These are phyloP conservation scores for Cheirogaleus major DNA, from an alignment of 2,797 vertebrate genomes.

Conservation along the genomic window DNA sequence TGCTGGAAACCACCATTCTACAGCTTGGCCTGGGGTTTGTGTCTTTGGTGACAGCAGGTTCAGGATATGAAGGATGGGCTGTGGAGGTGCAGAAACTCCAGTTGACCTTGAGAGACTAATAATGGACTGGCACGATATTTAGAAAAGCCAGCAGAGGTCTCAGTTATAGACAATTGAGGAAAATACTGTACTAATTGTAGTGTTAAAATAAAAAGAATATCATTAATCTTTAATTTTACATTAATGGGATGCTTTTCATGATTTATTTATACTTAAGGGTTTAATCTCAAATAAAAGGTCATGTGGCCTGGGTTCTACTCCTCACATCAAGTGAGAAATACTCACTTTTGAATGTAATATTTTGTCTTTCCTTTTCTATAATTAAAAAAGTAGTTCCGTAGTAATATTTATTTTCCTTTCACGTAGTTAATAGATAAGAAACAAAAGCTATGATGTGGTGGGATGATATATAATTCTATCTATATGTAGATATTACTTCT, in stretches of 20 bases:
- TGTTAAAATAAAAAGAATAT: background rate
- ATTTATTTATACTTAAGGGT: background rate
- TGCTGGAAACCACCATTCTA: constrained; percentile 78
- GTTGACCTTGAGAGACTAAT: background rate
- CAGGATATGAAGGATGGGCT: background rate
- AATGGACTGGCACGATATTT: background rate
- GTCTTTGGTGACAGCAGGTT: constrained; percentile 76
- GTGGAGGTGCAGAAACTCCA: background rate
- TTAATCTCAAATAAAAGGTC: background rate
- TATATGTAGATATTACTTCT: background rate
- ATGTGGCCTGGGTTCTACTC: background rate
- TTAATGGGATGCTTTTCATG: background rate
- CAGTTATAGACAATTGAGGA: background rate
- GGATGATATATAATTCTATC: background rate
- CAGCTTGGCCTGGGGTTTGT: constrained; percentile 63
- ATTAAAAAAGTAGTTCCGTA: background rate
- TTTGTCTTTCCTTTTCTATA: background rate
- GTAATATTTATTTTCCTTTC: background rate
- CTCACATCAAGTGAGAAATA: background rate
- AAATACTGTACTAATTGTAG: background rate
- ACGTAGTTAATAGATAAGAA: constrained; percentile 17
- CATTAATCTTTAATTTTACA: background rate
- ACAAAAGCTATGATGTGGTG: background rate
- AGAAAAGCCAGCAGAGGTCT: background rate
- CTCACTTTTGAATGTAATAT: background rate